phyloP scores from a whole-genome alignment of 2,797 vertebrate genomes.

The Holocentrus rufus region DNA sequence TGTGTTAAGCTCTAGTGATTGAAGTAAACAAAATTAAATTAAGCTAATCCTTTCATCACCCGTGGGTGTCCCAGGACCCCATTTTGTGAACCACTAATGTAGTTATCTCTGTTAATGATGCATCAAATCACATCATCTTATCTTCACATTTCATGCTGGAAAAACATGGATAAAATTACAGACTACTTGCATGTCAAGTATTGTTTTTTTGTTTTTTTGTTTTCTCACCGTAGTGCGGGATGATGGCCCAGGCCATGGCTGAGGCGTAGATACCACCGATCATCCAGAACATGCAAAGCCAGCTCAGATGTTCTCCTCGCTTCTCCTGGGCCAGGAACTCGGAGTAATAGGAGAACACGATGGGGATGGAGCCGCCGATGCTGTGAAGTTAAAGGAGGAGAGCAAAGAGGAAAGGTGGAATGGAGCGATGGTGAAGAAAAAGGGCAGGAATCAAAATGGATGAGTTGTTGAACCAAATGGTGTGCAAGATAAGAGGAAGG shows the following conservation, averaged over 20 bases:
- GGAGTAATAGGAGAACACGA: slow-evolving; percentile 97
- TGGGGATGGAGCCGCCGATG: slow-evolving; percentile 96
- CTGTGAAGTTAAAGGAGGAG: slow-evolving; percentile 70
- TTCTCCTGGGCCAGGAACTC: slow-evolving; percentile 99
- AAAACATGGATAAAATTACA: neutral
- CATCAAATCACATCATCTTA: too few species aligned
- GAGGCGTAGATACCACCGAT: slow-evolving; percentile 97
- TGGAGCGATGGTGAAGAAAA: neutral
- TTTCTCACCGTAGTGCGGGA: slow-evolving; percentile 93
- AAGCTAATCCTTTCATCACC: neutral
- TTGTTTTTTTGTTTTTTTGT: slow-evolving; percentile 2
- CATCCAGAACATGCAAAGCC: slow-evolving; percentile 99
- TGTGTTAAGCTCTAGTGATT: neutral
- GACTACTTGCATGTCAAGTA: neutral
- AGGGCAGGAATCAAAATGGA: too few species aligned
- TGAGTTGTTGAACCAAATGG: slow-evolving; percentile 5
- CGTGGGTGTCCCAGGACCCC: neutral
- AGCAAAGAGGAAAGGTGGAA: neutral
- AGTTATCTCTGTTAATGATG: neutral
- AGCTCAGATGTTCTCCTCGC: slow-evolving; percentile 95
- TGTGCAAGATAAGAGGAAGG: neutral
- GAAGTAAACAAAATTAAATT: neutral
- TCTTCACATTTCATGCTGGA: neutral
- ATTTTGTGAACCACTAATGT: neutral
- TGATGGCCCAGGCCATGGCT: slow-evolving; percentile 98